These are phyloP conservation scores for Montipora efflorescens DNA, from an alignment of 64 coral and sea anemone genomes.

Conservation along the genomic window DNA sequence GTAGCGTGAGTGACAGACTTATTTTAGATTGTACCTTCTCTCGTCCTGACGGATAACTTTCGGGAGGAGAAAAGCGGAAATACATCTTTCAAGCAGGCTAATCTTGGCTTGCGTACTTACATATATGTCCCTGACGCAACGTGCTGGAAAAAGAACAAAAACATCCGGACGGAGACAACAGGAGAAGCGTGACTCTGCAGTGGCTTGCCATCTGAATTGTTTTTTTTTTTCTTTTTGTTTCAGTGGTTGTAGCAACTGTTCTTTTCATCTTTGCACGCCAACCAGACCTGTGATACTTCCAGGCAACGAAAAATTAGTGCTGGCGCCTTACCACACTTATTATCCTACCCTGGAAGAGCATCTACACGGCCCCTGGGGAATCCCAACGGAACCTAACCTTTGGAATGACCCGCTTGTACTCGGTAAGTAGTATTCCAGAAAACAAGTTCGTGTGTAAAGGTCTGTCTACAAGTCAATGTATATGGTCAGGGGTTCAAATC, in stretches of 20 bases:
- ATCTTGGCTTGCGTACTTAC: too few relatives aligned
- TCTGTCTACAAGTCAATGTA: too few relatives aligned
- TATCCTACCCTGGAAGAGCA: slow-evolving; percentile 95
- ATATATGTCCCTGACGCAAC: too few relatives aligned
- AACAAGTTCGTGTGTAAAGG: not conserved
- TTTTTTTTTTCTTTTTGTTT: slow-evolving; percentile 13
- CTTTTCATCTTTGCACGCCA: slow-evolving; percentile 92
- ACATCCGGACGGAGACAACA: too few relatives aligned
- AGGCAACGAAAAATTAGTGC: slow-evolving; percentile 84
- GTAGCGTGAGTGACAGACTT: too few relatives aligned
- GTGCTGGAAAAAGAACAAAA: too few relatives aligned
- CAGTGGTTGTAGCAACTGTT: slow-evolving; percentile 90
- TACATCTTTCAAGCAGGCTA: too few relatives aligned
- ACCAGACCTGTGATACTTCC: slow-evolving; percentile 85
- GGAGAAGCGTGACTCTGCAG: too few relatives aligned
- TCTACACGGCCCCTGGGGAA: slow-evolving; percentile 79
- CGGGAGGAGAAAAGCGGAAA: too few relatives aligned
- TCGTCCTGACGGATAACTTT: too few relatives aligned
- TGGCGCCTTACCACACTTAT: slow-evolving; percentile 93
- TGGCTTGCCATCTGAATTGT: not conserved
- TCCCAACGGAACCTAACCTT: slow-evolving; percentile 73
- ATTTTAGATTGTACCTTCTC: too few relatives aligned
- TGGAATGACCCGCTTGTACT: slow-evolving; percentile 99
- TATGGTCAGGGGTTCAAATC: too few relatives aligned
- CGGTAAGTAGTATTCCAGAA: slow-evolving; percentile 58